Evolutionary conservation across 2,113 vertebrate species (phyloP).

Genomic region (Cavia porcellus): DNA sequence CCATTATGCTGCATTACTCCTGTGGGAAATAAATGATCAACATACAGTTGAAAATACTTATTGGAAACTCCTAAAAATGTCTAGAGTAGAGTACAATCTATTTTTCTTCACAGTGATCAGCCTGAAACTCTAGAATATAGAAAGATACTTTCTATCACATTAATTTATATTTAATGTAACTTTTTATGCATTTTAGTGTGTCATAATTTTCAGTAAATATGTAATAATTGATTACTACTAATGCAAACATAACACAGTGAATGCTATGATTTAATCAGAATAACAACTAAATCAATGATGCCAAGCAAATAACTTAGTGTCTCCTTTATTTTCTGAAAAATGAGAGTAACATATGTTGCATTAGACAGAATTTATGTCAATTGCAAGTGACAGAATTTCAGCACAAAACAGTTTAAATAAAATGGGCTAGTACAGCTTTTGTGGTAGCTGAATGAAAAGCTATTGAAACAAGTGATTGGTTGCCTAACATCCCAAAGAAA

Average conservation of each 20-base stretch:
- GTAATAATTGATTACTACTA: constrained; percentile 20
- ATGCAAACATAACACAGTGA: background rate
- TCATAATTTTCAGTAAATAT: constrained; percentile 57
- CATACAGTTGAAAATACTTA: background rate
- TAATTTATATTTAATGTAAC: constrained; percentile 18
- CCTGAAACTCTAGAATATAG: background rate
- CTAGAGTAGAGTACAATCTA: background rate
- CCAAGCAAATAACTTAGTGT: constrained; percentile 59
- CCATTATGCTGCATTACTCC: background rate
- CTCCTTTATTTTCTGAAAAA: constrained; percentile 61
- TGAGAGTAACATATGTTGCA: constrained; percentile 47
- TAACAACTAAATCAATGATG: constrained; percentile 53
- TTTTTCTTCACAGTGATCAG: constrained; percentile 36
- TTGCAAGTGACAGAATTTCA: constrained; percentile 6
- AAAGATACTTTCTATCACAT: constrained; percentile 26
- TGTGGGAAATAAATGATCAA: background rate
- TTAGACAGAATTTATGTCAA: constrained; percentile 55
- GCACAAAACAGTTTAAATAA: constrained; percentile 9
- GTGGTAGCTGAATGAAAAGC: background rate
- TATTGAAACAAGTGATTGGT: background rate
- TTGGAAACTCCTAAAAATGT: constrained; percentile 9
- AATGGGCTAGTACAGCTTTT: background rate
- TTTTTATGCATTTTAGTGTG: background rate
- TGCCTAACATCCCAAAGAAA: background rate
- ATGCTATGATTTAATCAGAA: constrained; percentile 59